A percentile compares a stretch with the other conserved stretches of the same genome.
These are phyloP conservation scores for Zoanthus solanderi DNA, from an alignment of 92 coral and sea anemone genomes.

Conservation along the genomic window DNA sequence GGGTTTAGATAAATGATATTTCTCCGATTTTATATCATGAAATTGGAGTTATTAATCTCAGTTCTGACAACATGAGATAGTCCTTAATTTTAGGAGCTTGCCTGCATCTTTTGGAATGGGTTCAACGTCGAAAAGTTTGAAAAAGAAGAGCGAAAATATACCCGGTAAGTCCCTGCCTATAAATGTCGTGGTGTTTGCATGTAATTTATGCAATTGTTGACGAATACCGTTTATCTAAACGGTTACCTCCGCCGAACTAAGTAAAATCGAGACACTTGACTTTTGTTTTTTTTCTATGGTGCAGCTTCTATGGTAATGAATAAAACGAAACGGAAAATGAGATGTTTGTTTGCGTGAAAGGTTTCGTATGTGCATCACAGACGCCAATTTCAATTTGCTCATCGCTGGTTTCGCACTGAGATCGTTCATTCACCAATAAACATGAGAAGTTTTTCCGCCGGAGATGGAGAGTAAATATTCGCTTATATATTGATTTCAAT, in stretches of 20 bases:
- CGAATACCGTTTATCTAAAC: conserved; percentile 37
- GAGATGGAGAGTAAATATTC: not conserved
- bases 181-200: conserved; percentile 68
- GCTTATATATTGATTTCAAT: not conserved
- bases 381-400: conserved; percentile 12
- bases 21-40: conserved; percentile 55
- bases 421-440: conserved; percentile 34
- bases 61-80: conserved; percentile 47
- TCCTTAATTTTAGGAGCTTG: conserved; percentile 52
- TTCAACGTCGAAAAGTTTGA: conserved; percentile 80
- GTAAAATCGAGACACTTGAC: not conserved
- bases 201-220: conserved; percentile 86
- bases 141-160: conserved; percentile 76
- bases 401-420: conserved; percentile 42
- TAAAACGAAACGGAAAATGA: not conserved
- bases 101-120: conserved; percentile 81
- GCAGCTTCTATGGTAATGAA: not conserved
- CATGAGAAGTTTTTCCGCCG: not conserved
- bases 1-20: conserved; percentile 66
- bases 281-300: not conserved
- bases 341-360: conserved; percentile 28
- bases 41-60: conserved; percentile 46
- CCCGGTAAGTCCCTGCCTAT: conserved; percentile 86
- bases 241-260: not conserved
- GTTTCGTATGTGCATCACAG: conserved; percentile 17